These are phyloP conservation scores for Phymorhynchus buccinoides DNA, from an alignment of 1,140 invertebrate species.

Conservation along the genomic window DNA sequence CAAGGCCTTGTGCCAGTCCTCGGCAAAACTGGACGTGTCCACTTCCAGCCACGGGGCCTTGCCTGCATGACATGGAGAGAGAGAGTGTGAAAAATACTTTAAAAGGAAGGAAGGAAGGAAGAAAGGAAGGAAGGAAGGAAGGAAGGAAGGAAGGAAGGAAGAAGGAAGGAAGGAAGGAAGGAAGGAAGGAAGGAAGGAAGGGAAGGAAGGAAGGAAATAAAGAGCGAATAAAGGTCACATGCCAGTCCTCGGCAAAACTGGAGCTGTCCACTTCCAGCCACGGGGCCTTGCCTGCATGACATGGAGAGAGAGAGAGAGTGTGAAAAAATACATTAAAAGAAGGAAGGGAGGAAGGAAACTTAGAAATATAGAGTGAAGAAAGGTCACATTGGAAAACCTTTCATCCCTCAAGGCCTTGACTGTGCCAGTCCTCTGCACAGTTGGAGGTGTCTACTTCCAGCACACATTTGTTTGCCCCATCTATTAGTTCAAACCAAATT, in stretches of 20 bases:
- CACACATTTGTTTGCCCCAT: too few species aligned
- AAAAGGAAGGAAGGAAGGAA: neutral
- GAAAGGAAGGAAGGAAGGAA: too few species aligned
- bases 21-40: constrained; percentile 62
- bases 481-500: too few species aligned
- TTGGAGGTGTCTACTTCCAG: too few species aligned
- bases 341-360: too few species aligned
- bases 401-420: too few species aligned
- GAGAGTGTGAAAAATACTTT: neutral
- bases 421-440: constrained; percentile 65
- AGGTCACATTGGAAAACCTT: too few species aligned
- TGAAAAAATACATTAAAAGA: neutral
- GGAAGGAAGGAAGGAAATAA: too few species aligned
- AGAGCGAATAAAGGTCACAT: constrained; percentile 55
- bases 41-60: constrained; percentile 66
- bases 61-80: constrained; percentile 52
- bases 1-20: constrained; percentile 62
- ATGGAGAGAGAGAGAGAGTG: neutral
- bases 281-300: constrained; percentile 64
- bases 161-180: too few species aligned
- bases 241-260: constrained; percentile 64
- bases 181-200: too few species aligned
- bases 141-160: too few species aligned
- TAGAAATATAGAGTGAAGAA: too few species aligned
- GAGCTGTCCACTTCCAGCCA: constrained; percentile 66